phyloP scores from a whole-genome alignment of 2,113 vertebrate genomes.

The Myodes glareolus region DNA sequence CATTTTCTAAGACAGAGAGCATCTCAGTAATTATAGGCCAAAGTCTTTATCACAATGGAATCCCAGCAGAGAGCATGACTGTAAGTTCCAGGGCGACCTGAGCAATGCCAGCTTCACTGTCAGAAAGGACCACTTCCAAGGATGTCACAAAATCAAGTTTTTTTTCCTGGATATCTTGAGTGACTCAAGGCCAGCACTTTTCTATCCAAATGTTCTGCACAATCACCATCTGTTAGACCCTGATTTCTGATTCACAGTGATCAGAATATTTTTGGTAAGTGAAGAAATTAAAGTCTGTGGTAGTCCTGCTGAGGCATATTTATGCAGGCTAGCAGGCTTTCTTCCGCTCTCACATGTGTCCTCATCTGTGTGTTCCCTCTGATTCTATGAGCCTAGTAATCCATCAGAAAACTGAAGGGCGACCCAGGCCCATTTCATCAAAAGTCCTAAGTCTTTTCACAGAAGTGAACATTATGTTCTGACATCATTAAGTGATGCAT shows the following conservation, averaged over 20 bases:
- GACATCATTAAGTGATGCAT: not conserved
- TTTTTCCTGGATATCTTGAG: not conserved
- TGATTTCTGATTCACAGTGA: not conserved
- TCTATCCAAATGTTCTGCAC: not conserved
- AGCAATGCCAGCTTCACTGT: not conserved
- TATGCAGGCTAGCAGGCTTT: too few relatives aligned
- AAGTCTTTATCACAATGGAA: not conserved
- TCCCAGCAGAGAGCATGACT: not conserved
- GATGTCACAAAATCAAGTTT: not conserved
- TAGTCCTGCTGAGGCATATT: not conserved
- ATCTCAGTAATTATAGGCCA: rapidly evolving
- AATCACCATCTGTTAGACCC: not conserved
- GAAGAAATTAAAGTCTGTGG: not conserved
- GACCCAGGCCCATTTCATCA: too few relatives aligned
- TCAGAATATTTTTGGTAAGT: not conserved
- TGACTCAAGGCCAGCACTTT: not conserved
- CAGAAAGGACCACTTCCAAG: not conserved
- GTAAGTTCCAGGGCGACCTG: not conserved
- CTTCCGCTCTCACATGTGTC: not conserved
- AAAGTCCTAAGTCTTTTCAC: not conserved
- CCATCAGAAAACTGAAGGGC: not conserved
- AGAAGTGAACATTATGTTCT: not conserved
- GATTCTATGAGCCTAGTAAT: not conserved
- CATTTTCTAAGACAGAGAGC: not conserved
- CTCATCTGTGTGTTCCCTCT: not conserved